Conservation (phyloP, 2,888 invertebrate genomes). For the Crepidodera aurea region DNA sequence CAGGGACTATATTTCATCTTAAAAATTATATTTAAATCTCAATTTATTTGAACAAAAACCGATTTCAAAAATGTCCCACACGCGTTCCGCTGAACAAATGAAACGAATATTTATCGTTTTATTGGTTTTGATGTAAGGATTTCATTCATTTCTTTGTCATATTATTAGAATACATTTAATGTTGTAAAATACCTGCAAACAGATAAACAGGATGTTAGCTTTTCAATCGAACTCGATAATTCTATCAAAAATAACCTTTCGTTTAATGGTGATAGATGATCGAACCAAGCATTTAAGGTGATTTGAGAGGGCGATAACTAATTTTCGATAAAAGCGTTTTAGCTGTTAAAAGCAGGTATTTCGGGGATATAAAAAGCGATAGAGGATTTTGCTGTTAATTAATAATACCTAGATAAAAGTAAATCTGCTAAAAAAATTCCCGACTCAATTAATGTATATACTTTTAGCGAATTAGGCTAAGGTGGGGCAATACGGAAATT, state of each 20-base stretch:
- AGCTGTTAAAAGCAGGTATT: background rate
- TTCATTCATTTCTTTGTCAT: too few relatives aligned
- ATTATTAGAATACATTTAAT: too few relatives aligned
- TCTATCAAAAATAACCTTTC: background rate
- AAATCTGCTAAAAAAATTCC: background rate
- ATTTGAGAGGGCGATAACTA: slow-evolving; percentile 7
- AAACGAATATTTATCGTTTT: too few relatives aligned
- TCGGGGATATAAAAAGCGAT: background rate
- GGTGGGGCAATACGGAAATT: background rate
- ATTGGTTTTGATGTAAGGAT: too few relatives aligned
- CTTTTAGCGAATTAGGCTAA: background rate
- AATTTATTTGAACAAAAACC: too few relatives aligned
- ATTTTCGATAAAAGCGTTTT: slow-evolving; percentile 17
- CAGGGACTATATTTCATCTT: too few relatives aligned
- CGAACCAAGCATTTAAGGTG: background rate
- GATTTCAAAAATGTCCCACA: too few relatives aligned
- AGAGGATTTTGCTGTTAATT: background rate
- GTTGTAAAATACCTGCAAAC: too few relatives aligned
- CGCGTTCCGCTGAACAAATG: too few relatives aligned
- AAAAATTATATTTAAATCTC: too few relatives aligned
- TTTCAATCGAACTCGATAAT: slow-evolving; percentile 1
- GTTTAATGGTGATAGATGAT: slow-evolving; percentile 3
- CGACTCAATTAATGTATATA: background rate
- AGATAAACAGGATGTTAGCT: slow-evolving; percentile 1
- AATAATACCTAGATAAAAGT: background rate